These are phyloP conservation scores for Megaceryle alcyon DNA, from an alignment of 2,797 vertebrate genomes.

Conservation along the genomic window DNA sequence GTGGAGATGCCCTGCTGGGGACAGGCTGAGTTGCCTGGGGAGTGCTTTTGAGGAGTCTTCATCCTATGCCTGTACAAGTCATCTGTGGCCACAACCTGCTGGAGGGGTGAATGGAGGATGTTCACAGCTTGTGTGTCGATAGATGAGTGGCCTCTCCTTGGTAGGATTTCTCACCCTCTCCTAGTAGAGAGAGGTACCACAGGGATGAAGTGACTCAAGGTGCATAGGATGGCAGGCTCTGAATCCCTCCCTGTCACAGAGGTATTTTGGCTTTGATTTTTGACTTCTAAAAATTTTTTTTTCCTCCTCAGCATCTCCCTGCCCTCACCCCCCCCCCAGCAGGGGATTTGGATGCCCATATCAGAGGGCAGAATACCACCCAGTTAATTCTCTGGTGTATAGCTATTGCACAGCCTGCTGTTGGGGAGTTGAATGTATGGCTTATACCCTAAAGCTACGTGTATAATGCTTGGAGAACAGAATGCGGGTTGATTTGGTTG, in stretches of 20 bases:
- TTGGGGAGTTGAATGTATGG: not conserved
- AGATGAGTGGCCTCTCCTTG: not conserved
- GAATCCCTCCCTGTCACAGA: not conserved
- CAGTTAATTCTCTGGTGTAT: not conserved
- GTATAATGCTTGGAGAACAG: constrained; percentile 31
- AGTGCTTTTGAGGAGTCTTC: not conserved
- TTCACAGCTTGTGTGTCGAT: not conserved
- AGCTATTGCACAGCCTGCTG: not conserved
- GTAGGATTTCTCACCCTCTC: not conserved
- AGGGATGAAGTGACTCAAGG: not conserved
- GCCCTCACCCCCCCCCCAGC: not conserved
- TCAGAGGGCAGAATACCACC: not conserved
- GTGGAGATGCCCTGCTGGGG: not conserved
- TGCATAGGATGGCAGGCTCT: not conserved
- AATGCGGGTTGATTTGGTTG: not conserved
- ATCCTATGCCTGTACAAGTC: not conserved
- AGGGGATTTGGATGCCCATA: not conserved
- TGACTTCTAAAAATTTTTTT: not conserved
- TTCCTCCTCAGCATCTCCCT: not conserved
- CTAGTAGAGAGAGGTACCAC: not conserved
- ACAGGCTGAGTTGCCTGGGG: not conserved
- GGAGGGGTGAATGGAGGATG: not conserved
- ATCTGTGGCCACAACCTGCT: fast-evolving
- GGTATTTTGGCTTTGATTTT: not conserved
- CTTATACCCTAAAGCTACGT: constrained; percentile 33